Evolutionary conservation across 2,113 vertebrate genomes (phyloP).

Genomic region (Gallinago media): DNA sequence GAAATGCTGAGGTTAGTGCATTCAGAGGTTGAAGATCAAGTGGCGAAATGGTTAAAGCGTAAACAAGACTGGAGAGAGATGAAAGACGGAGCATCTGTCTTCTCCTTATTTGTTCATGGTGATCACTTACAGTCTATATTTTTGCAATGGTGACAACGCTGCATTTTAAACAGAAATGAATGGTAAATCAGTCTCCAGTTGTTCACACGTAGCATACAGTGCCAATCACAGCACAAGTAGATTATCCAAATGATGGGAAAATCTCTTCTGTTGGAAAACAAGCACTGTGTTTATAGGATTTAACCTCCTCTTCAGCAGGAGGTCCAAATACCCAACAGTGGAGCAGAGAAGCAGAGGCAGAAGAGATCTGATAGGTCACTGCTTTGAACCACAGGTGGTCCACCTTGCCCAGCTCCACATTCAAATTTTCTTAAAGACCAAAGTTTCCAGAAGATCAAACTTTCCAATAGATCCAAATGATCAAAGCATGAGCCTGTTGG

Average conservation of each 20-base stretch:
- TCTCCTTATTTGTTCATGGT: background rate
- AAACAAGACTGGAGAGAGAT: constrained; percentile 15
- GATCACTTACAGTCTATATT: background rate
- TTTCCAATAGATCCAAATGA: background rate
- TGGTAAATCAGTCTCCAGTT: background rate
- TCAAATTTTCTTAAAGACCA: background rate
- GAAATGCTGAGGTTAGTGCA: constrained; percentile 11
- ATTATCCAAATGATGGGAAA: background rate
- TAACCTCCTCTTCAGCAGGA: background rate
- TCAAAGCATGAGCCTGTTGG: background rate
- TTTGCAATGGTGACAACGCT: background rate
- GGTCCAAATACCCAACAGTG: background rate
- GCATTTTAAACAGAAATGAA: background rate
- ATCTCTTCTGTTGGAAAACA: background rate
- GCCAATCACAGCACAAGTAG: background rate
- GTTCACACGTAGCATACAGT: background rate
- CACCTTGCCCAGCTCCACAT: background rate
- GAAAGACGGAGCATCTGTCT: background rate
- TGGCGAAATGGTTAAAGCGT: constrained; percentile 33
- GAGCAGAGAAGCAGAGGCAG: background rate
- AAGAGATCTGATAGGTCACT: background rate
- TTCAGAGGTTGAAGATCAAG: constrained; percentile 57
- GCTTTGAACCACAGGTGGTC: accelerated
- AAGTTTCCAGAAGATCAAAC: background rate
- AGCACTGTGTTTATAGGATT: background rate